These are phyloP conservation scores for Pseudochirops corinnae DNA, from an alignment of 2,797 vertebrate species.

Conservation along the genomic window DNA sequence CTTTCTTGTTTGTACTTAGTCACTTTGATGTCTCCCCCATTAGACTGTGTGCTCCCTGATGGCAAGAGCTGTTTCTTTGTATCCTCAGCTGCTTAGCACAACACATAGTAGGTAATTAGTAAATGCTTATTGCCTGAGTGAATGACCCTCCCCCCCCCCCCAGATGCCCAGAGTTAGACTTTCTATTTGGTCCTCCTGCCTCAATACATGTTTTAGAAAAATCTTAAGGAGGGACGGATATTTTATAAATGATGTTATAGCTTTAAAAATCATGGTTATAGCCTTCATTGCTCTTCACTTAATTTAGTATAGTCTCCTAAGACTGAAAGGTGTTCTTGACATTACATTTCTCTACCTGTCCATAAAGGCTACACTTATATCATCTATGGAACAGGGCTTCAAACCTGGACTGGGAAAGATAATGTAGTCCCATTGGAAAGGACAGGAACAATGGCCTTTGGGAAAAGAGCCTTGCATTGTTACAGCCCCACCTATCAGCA, in stretches of 20 bases:
- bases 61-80: neutral
- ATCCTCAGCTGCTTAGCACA: neutral
- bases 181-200: neutral
- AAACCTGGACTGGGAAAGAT: constrained; percentile 29
- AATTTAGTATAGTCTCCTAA: neutral
- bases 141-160: neutral
- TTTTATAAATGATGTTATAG: neutral
- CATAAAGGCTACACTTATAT: neutral
- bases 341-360: constrained; percentile 12
- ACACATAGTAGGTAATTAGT: neutral
- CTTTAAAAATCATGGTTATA: neutral
- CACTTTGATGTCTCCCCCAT: neutral
- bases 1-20: neutral
- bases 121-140: neutral
- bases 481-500: constrained; percentile 30
- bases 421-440: constrained; percentile 18
- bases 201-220: neutral
- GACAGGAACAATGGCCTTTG: neutral
- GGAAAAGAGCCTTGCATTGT: neutral
- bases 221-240: neutral
- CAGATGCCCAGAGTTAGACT: neutral
- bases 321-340: neutral
- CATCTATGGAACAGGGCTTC: constrained; percentile 11
- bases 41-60: neutral
- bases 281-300: constrained; percentile 40